Evolutionary conservation across 2,113 vertebrate species (phyloP).

Genomic region (Oryzias melastigma): DNA sequence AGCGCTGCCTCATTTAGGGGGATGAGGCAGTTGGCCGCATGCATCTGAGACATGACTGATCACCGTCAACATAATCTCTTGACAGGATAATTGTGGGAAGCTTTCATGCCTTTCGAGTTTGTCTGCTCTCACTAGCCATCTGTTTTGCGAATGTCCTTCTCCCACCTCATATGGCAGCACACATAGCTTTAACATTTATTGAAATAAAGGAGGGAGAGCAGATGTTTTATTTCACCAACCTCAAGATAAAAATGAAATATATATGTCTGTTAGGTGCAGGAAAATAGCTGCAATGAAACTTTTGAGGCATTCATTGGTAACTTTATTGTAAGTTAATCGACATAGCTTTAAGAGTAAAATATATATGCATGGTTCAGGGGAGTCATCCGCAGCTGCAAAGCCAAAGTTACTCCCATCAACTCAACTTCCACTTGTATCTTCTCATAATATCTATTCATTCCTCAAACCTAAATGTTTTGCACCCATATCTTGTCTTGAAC

Average conservation of each 20-base stretch:
- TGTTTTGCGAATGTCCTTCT: slow-evolving; percentile 46
- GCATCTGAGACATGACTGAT: slow-evolving; percentile 54
- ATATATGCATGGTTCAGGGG: background rate
- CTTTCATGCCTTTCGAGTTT: slow-evolving; percentile 71
- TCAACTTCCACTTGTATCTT: slow-evolving; percentile 8
- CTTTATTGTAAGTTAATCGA: slow-evolving; percentile 1
- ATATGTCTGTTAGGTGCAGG: background rate
- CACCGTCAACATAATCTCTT: slow-evolving; percentile 63
- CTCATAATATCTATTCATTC: slow-evolving; percentile 10
- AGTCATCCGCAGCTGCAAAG: slow-evolving; percentile 12
- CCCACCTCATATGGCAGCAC: slow-evolving; percentile 17
- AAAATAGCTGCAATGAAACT: background rate
- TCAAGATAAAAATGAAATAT: slow-evolving; percentile 5
- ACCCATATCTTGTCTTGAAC: slow-evolving; percentile 77
- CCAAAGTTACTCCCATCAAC: slow-evolving; percentile 8
- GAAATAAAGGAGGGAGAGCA: background rate
- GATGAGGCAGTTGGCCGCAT: slow-evolving; percentile 47
- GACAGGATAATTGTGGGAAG: slow-evolving; percentile 69
- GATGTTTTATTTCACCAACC: background rate
- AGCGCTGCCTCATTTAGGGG: slow-evolving; percentile 29
- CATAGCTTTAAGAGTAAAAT: slow-evolving; percentile 16
- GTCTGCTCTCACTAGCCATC: slow-evolving; percentile 65
- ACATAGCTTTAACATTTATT: slow-evolving; percentile 9
- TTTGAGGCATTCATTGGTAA: background rate
- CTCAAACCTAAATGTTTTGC: slow-evolving; percentile 59